Evolutionary conservation across 1,140 invertebrate species (phyloP).

Genomic region (Heliconius congener): DNA sequence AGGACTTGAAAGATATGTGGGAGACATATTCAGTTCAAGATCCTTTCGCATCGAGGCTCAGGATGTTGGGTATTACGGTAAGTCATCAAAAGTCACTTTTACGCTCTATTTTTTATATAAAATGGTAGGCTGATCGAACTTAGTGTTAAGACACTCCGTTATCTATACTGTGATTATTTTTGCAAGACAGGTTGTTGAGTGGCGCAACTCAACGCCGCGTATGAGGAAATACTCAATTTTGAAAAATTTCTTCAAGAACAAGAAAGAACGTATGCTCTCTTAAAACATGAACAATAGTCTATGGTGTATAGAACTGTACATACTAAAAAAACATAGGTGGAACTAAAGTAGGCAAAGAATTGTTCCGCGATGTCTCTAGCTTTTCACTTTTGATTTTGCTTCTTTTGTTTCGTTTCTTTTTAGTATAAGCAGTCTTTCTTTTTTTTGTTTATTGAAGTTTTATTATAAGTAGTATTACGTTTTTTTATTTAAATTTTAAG

Average conservation of each 20-base stretch:
- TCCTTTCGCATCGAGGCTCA: constrained; percentile 50
- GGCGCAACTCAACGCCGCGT: too few relatives aligned
- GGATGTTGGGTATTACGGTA: constrained; percentile 54
- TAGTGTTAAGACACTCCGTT: background rate
- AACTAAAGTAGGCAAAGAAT: constrained; percentile 33
- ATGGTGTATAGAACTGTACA: background rate
- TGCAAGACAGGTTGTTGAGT: too few relatives aligned
- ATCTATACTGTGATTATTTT: too few relatives aligned
- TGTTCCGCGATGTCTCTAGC: constrained; percentile 25
- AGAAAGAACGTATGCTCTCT: background rate
- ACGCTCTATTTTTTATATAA: too few relatives aligned
- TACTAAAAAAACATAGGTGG: constrained; percentile 14
- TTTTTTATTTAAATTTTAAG: background rate
- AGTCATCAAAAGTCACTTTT: background rate
- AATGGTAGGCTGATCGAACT: too few relatives aligned
- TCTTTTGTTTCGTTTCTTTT: constrained; percentile 19
- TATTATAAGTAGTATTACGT: background rate
- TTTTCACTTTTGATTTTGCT: constrained; percentile 32
- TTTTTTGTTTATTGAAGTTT: background rate
- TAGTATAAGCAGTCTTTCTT: background rate
- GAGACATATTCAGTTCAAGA: constrained; percentile 47
- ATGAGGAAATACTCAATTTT: background rate
- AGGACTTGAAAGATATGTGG: constrained; percentile 68
- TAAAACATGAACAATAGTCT: constrained; percentile 18
- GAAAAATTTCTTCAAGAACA: background rate